Percentiles rank a stretch among this genome's conserved stretches.
Evolutionary conservation across 1,140 invertebrate genomes (phyloP).

Genomic region (Heliconius himera): DNA sequence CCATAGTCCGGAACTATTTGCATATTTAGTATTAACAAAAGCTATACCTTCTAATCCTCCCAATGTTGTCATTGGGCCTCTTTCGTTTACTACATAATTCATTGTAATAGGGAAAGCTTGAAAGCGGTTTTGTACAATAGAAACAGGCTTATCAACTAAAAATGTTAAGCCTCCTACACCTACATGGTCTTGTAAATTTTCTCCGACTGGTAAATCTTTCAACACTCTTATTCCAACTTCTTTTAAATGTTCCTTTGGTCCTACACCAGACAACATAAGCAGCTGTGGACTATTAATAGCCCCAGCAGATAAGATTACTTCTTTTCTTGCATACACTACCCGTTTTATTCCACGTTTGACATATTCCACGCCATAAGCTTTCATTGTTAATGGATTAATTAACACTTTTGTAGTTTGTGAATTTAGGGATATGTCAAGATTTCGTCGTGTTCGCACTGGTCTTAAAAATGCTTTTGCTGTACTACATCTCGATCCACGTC

Average conservation of each 20-base stretch:
- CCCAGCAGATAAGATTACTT: slow-evolving; percentile 91
- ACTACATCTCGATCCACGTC: slow-evolving; percentile 92
- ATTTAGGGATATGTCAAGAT: slow-evolving; percentile 90
- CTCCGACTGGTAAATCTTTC: slow-evolving; percentile 88
- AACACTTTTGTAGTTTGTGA: slow-evolving; percentile 88
- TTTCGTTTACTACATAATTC: slow-evolving; percentile 88
- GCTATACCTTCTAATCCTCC: slow-evolving; percentile 93
- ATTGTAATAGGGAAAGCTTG: slow-evolving; percentile 89
- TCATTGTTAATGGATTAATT: slow-evolving; percentile 87
- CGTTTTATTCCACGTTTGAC: slow-evolving; percentile 85
- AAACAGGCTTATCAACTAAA: slow-evolving; percentile 88
- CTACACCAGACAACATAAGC: slow-evolving; percentile 94
- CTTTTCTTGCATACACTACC: slow-evolving; percentile 86
- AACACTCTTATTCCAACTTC: slow-evolving; percentile 87
- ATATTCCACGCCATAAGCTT: slow-evolving; percentile 89
- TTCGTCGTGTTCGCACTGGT: slow-evolving; percentile 88
- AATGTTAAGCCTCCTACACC: slow-evolving; percentile 92
- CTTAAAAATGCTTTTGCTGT: slow-evolving; percentile 94
- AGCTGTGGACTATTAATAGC: slow-evolving; percentile 91
- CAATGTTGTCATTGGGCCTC: slow-evolving; percentile 91
- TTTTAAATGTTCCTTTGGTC: slow-evolving; percentile 88
- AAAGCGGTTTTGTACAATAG: slow-evolving; percentile 87
- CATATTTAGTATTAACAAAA: slow-evolving; percentile 91
- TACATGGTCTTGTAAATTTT: slow-evolving; percentile 92
- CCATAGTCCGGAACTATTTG: slow-evolving; percentile 87